These are phyloP conservation scores for Myotis planiceps DNA, from an alignment of 2,797 vertebrate genomes.

Conservation along the genomic window DNA sequence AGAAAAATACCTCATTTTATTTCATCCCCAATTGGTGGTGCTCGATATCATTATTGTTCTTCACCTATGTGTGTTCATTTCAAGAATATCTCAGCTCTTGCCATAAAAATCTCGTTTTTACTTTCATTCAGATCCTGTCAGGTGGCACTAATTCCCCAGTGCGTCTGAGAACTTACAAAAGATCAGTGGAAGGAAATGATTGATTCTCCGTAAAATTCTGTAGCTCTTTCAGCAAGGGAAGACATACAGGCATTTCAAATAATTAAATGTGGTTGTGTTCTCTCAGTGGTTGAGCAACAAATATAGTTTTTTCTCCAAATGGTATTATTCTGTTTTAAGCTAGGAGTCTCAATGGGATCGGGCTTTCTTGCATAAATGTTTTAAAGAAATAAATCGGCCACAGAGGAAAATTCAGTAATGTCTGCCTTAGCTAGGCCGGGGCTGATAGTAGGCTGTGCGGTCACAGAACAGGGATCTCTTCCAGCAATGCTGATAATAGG, in stretches of 20 bases:
- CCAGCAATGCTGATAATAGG: background rate
- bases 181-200: background rate
- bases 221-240: background rate
- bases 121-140: background rate
- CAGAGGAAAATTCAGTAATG: background rate
- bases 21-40: background rate
- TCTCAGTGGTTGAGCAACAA: background rate
- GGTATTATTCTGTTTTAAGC: constrained; percentile 33
- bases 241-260: background rate
- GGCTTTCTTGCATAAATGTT: background rate
- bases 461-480: background rate
- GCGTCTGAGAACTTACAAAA: background rate
- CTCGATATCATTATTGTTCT: background rate
- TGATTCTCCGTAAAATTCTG: background rate
- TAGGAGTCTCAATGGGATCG: background rate
- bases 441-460: background rate
- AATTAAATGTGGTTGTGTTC: background rate
- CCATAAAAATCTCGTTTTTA: background rate
- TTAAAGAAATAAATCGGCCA: background rate
- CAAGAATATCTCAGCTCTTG: background rate
- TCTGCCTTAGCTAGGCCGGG: background rate
- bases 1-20: background rate
- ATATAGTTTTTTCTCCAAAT: background rate
- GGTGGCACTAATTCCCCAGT: background rate
- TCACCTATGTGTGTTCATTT: background rate